Evolutionary conservation across 2,113 vertebrate species (phyloP).

Genomic region (Ploceus nigricollis): DNA sequence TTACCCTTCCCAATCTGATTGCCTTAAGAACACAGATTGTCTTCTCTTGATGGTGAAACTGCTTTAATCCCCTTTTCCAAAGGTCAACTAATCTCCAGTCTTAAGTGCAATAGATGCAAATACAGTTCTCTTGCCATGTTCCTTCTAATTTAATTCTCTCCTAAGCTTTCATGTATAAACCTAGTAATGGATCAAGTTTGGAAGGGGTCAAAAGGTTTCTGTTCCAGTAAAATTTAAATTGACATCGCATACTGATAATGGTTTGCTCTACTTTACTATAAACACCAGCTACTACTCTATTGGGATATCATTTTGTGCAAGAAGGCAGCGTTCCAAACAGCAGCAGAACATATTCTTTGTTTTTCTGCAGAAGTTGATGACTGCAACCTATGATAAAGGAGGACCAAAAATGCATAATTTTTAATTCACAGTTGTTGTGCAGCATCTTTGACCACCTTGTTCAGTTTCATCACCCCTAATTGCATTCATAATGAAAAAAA

Average conservation of each 20-base stretch:
- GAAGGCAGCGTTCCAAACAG: neutral
- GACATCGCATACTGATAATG: slow-evolving; percentile 54
- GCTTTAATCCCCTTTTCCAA: slow-evolving; percentile 65
- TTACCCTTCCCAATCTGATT: slow-evolving; percentile 62
- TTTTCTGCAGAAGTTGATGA: slow-evolving; percentile 13
- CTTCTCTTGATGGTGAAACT: slow-evolving; percentile 67
- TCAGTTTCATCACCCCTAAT: slow-evolving; percentile 31
- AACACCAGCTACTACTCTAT: slow-evolving; percentile 13
- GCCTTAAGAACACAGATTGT: slow-evolving; percentile 60
- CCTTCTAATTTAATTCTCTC: slow-evolving; percentile 74
- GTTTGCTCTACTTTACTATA: slow-evolving; percentile 49
- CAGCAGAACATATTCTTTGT: neutral
- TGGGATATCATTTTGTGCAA: slow-evolving; percentile 15
- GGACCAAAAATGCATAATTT: neutral
- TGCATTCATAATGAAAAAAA: slow-evolving; percentile 31
- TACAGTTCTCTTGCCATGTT: slow-evolving; percentile 57
- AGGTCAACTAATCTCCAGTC: slow-evolving; percentile 72
- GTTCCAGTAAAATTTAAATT: slow-evolving; percentile 72
- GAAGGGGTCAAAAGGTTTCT: slow-evolving; percentile 67
- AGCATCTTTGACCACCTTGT: slow-evolving; percentile 6
- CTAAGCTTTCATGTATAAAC: slow-evolving; percentile 66
- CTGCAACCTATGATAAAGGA: neutral
- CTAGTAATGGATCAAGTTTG: slow-evolving; percentile 69
- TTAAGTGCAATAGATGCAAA: slow-evolving; percentile 75
- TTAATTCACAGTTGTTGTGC: neutral